Percentiles rank a stretch among this genome's conserved stretches.
Evolutionary conservation across 30 jellyfish, hydroid and myxozoan genomes (phyloP).

Genomic region (Nemopilema nomurai): DNA sequence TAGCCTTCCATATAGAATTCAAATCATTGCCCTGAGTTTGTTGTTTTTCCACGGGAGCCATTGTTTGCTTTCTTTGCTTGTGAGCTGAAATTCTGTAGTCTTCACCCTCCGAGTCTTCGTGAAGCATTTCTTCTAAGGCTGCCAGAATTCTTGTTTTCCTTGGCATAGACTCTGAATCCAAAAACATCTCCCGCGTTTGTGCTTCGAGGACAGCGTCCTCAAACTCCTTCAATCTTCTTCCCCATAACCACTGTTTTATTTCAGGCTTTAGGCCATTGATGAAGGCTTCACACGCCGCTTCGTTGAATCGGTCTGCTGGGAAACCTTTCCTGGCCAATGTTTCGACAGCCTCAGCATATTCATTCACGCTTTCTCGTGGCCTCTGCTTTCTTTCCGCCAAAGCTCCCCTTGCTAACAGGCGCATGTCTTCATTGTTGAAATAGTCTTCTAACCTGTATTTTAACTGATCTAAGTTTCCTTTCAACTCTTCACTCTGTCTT

Average conservation of each 20-base stretch:
- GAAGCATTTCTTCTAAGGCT: conserved; percentile 7
- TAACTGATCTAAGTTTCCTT: conserved; percentile 5
- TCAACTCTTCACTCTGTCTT: conserved; percentile 12
- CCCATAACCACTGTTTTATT: conserved; percentile 3
- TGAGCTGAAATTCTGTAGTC: background rate
- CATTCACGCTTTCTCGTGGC: conserved; percentile 11
- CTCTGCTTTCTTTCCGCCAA: conserved; percentile 14
- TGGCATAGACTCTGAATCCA: conserved; percentile 13
- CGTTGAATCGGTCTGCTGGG: conserved; percentile 11
- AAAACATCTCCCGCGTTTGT: conserved; percentile 1
- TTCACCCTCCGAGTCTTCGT: conserved; percentile 13
- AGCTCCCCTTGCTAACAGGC: conserved; percentile 6
- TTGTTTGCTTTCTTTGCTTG: background rate
- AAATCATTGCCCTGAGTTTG: background rate
- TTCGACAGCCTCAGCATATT: conserved; percentile 18
- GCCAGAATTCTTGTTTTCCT: conserved; percentile 6
- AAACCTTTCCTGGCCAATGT: background rate
- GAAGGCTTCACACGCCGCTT: conserved; percentile 12
- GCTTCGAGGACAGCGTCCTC: conserved; percentile 19
- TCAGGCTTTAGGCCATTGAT: conserved; percentile 27
- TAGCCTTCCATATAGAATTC: background rate
- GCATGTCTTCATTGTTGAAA: conserved; percentile 5
- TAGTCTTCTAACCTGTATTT: background rate
- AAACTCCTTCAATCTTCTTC: conserved; percentile 5
- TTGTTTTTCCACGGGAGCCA: background rate